Evolutionary conservation across 2,888 invertebrate genomes (phyloP), one percentile per base, ranked within the genome.

Genomic region (Vesta saturnalis): DNA sequence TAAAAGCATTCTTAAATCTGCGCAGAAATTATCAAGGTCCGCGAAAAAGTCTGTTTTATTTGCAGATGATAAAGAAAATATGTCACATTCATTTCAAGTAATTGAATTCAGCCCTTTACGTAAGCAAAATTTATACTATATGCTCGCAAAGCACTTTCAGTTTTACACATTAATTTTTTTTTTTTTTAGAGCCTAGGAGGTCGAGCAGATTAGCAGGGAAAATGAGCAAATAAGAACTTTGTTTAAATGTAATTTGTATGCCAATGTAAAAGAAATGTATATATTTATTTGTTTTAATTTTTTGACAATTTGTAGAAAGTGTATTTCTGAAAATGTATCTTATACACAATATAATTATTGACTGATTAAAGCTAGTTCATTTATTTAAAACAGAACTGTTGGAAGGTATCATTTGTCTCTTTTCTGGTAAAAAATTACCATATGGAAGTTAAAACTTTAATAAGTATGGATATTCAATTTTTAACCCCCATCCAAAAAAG

Each of bases 1-100:
- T 1, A 56, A 56, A 14, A 56, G 56, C 12, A 56, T 56, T 23
- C 15, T 56, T 4, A 56, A 56, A 35, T 35, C 56, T 4, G 30
- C 1, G n/a, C 14, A n/a, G 16, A 56, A 14, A 8, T 1, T 12
- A 1, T n/a, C 12, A n/a, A 39, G 39, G 2, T 10, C n/a, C 5
- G 4, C 8, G 4, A 52, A 52, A 1, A 52, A 52, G 19, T 52
- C 52, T 16, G 52, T 52, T 5, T n/a, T 52, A 19, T 19, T 52
- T 19, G 3, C 1, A 4, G 52, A 52, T 6, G 19, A 18, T 12
- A 52, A 52, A n/a, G 52, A 52, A 52, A 52, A 52, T 21, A 12
- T 52, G 2, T 39, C 2, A 1, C 14, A 49, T n/a, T 16, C 47
- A 3, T 18, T 15, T 8, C 12, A 18, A 1, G 8, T 49, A 12